phyloP scores from a whole-genome alignment of 2,797 vertebrate genomes.

The Lagocephalus sceleratus region DNA sequence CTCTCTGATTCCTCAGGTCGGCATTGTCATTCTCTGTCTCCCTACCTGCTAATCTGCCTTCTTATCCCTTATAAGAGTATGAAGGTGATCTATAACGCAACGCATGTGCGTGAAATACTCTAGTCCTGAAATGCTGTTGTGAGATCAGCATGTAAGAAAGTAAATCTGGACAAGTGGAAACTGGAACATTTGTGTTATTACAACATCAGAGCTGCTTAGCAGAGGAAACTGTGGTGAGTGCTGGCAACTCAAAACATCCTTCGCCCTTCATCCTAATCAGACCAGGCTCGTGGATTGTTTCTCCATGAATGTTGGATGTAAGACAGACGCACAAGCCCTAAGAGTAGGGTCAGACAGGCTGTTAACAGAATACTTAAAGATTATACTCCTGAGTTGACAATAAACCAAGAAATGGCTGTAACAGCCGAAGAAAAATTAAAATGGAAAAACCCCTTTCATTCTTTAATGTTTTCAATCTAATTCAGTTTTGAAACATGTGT shows the following conservation, averaged over 20 bases:
- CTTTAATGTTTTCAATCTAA: no score
- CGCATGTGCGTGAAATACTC: not conserved
- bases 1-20: slow-evolving; percentile 28
- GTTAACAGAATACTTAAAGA: no score
- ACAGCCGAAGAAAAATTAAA: no score
- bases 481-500: no score
- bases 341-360: not conserved
- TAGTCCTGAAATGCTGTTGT: slow-evolving; percentile 8
- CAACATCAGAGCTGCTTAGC: slow-evolving; percentile 49
- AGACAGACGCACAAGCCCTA: not conserved
- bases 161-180: slow-evolving; percentile 25
- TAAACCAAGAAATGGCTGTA: no score
- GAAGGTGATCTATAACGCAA: slow-evolving; percentile 31
- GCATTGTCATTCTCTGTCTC: slow-evolving; percentile 41
- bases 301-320: not conserved
- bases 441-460: no score
- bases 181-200: slow-evolving; percentile 49
- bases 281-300: slow-evolving; percentile 8
- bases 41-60: slow-evolving; percentile 2
- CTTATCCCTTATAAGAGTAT: slow-evolving; percentile 24
- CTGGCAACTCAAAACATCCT: slow-evolving; percentile 32
- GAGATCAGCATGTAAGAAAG: slow-evolving; percentile 15
- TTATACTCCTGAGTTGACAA: no score
- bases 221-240: slow-evolving; percentile 61
- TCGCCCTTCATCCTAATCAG: slow-evolving; percentile 40